Conservation (phyloP, 2,888 invertebrate species). For the Deroplatys truncata region DNA sequence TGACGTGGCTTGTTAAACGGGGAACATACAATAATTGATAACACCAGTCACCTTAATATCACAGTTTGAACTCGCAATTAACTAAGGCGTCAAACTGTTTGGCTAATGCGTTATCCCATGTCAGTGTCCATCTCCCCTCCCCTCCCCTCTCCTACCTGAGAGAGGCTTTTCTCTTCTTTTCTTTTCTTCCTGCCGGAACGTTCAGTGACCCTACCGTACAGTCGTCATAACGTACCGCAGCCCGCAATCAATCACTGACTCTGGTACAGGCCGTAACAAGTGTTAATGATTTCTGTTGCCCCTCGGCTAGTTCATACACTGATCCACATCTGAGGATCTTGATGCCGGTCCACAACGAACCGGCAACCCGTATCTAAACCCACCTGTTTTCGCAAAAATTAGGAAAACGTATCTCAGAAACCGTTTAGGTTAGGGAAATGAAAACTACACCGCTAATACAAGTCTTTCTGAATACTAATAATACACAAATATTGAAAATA, state of each 20-base stretch:
- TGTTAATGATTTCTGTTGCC: background rate
- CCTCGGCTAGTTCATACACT: background rate
- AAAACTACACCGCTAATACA: too few species aligned
- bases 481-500: too few species aligned
- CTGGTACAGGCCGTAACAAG: background rate
- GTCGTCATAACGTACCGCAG: background rate
- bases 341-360: too few species aligned
- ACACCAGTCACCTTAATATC: background rate
- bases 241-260: background rate
- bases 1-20: background rate
- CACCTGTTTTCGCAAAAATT: too few species aligned
- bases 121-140: background rate
- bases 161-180: background rate
- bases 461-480: too few species aligned
- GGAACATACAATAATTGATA: background rate
- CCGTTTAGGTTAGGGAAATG: too few species aligned
- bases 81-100: background rate
- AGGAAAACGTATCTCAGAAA: too few species aligned
- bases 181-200: background rate
- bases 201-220: background rate
- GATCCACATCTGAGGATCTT: too few species aligned
- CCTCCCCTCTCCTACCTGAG: background rate
- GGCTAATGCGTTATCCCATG: background rate
- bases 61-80: background rate
- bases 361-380: too few species aligned